Conservation (phyloP, 2,113 vertebrate genomes). For the Pteruthius melanotis region DNA sequence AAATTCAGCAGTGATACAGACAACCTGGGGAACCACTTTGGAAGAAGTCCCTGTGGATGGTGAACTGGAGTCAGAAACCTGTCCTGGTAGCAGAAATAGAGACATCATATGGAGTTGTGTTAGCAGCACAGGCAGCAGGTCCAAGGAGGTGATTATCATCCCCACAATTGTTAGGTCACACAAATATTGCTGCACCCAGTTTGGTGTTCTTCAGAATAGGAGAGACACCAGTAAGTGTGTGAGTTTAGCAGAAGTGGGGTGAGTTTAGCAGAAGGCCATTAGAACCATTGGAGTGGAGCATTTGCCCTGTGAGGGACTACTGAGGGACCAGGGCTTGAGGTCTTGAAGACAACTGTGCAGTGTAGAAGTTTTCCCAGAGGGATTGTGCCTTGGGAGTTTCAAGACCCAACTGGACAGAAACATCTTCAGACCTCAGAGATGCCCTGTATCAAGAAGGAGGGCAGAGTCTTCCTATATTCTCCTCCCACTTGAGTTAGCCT, state of each 20-base stretch:
- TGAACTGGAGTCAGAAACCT: neutral
- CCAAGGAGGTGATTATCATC: neutral
- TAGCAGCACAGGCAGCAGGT: neutral
- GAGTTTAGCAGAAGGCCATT: neutral
- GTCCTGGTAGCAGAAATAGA: neutral
- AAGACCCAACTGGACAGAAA: neutral
- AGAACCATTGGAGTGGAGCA: neutral
- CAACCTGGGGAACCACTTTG: rapidly evolving
- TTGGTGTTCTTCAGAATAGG: neutral
- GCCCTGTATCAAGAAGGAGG: neutral
- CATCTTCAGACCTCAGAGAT: neutral
- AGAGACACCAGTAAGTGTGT: neutral
- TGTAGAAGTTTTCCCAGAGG: neutral
- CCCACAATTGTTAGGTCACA: neutral
- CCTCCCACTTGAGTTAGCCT: neutral
- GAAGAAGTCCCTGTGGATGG: neutral
- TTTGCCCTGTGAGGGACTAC: neutral
- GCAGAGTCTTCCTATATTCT: neutral
- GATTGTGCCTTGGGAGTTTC: too few species aligned
- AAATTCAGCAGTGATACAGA: neutral
- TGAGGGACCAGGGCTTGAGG: neutral
- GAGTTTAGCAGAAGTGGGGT: neutral
- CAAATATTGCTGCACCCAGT: neutral
- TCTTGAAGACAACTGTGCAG: neutral
- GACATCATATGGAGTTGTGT: neutral